Evolutionary conservation across 2,797 vertebrate genomes (phyloP).

Genomic region (Chloroceryle inda): DNA sequence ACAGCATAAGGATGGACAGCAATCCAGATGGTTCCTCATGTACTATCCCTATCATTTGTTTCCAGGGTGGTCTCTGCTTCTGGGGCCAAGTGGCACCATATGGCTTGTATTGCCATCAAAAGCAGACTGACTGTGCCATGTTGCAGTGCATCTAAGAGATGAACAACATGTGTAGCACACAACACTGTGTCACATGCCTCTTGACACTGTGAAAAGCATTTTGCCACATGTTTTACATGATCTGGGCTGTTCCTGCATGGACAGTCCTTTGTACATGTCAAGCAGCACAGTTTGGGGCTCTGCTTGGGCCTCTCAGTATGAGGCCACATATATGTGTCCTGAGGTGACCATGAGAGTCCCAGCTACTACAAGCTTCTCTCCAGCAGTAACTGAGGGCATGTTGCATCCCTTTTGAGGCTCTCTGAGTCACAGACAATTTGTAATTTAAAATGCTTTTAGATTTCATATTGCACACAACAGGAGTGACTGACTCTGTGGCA

Average conservation of each 20-base stretch:
- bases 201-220: neutral
- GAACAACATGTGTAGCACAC: neutral
- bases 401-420: neutral
- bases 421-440: neutral
- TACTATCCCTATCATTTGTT: neutral
- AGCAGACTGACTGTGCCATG: neutral
- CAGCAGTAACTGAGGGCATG: fast-evolving
- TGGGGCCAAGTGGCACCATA: neutral
- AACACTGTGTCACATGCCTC: fast-evolving
- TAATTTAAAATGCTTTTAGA: neutral
- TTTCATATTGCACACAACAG: fast-evolving
- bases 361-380: neutral
- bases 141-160: neutral
- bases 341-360: too few species aligned
- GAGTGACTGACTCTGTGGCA: neutral
- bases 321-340: neutral
- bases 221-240: neutral
- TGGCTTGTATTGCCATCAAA: neutral
- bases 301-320: neutral
- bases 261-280: neutral
- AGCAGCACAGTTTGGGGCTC: neutral
- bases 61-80: neutral
- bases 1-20: neutral
- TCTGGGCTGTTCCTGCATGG: neutral
- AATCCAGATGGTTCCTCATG: neutral